Evolutionary conservation across 2,888 invertebrate genomes (phyloP), one percentile per base, ranked within the genome.

Genomic region (Bedellia somnulentella): DNA sequence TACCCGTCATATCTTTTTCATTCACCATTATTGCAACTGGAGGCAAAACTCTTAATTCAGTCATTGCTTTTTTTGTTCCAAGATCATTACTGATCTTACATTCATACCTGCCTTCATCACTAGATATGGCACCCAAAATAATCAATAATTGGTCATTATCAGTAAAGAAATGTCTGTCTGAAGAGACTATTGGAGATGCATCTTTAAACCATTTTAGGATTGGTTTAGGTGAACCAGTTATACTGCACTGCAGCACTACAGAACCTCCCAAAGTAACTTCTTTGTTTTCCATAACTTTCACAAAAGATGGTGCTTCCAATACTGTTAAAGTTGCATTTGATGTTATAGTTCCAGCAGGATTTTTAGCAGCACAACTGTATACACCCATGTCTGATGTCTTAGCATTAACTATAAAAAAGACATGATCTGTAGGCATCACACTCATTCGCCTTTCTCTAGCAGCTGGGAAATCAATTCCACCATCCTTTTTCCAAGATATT

Each of bases 391-490:
- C 97, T 18, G 83, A 81, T 1, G 86, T 81, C 58, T 92, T 93
- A 13, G 92, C 91, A 64, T 92, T 86, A n/a, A 92, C 82, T 43
- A 97, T 96, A 52, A 93, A 92, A 56, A 95, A 92, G 2, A 89
- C 85, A 57, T 94, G 91, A 53, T 96, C 95, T 16, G 85, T 83
- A 1, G 92, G 89, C 82, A 93, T 89, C 27, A 95, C 91, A 63
- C 91, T 89, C 86, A 97, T 89, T 21, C 96, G 79, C 25, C 95
- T 81, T 57, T 97, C 95, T 42, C 89, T 80, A 5, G 96, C 96
- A 4, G 97, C 96, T 5, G 95, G 95, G 58, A 97, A 96, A 51
- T 93, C 89, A 50, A 89, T 88, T 0, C 89, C 92, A n/a, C 91
- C 92, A 66, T 91, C 92, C 62, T 93, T 93, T 46, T 90, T 87